These are phyloP conservation scores for Ormyrus nitidulus DNA, from an alignment of 2,888 invertebrate species.

Conservation along the genomic window DNA sequence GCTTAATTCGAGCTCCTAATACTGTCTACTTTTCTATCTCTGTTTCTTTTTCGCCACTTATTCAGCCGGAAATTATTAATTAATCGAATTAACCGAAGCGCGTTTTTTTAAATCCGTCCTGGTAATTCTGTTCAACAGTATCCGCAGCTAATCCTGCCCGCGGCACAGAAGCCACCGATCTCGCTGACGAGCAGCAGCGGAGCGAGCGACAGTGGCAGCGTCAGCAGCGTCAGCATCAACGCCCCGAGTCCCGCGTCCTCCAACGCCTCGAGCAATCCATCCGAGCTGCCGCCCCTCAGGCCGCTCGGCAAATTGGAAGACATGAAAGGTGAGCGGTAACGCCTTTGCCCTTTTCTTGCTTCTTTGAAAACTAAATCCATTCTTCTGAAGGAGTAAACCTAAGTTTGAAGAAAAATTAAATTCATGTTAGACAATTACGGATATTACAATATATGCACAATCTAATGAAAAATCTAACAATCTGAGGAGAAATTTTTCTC, in stretches of 20 bases:
- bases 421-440: too few species aligned
- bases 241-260: constrained; percentile 72
- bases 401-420: too few species aligned
- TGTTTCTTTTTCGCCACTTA: not conserved
- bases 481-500: too few species aligned
- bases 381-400: too few species aligned
- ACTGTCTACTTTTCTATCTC: not conserved
- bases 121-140: constrained; percentile 74
- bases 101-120: not conserved
- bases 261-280: constrained; percentile 60
- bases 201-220: constrained; percentile 70
- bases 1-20: constrained; percentile 5
- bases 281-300: constrained; percentile 73
- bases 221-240: constrained; percentile 69
- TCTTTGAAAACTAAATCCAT: too few species aligned
- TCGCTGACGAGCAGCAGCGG: constrained; percentile 73
- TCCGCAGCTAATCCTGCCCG: constrained; percentile 88
- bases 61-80: not conserved
- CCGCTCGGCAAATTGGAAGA: constrained; percentile 88
- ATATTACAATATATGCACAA: too few species aligned
- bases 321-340: constrained; percentile 82
- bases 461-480: too few species aligned
- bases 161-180: constrained; percentile 79
- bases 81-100: not conserved
- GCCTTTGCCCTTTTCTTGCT: not conserved